Evolutionary conservation across 2,888 invertebrate genomes (phyloP).

Genomic region (Agrochola lota): DNA sequence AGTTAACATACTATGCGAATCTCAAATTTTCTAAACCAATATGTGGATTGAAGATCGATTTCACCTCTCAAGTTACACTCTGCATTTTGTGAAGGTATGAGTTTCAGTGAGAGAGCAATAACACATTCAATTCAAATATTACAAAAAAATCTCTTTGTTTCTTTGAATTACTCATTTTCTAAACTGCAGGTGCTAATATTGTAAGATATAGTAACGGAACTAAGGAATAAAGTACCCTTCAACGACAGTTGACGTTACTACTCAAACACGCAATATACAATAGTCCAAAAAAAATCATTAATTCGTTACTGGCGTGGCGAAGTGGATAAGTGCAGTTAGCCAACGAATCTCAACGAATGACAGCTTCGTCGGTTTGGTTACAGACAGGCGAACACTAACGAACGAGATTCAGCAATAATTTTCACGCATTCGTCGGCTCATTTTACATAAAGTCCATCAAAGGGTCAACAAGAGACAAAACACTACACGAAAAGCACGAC

Average conservation of each 20-base stretch:
- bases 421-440: conserved; percentile 28
- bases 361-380: conserved; percentile 8
- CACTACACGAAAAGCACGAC: conserved; percentile 58
- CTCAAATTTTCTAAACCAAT: conserved; percentile 52
- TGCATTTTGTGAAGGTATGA: conserved; percentile 46
- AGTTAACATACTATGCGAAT: conserved; percentile 62
- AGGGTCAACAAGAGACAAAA: conserved; percentile 51
- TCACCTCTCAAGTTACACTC: conserved; percentile 52
- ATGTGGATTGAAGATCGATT: conserved; percentile 48
- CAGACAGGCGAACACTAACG: conserved; percentile 18
- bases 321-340: conserved; percentile 6
- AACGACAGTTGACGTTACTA: conserved; percentile 24
- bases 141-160: conserved; percentile 39
- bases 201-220: conserved; percentile 51
- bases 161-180: conserved; percentile 36
- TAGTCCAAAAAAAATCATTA: conserved; percentile 12
- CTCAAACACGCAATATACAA: conserved; percentile 7
- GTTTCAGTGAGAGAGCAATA: conserved; percentile 48
- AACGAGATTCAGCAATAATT: conserved; percentile 49
- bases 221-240: conserved; percentile 39
- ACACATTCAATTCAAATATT: conserved; percentile 59
- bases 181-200: conserved; percentile 44
- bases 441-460: conserved; percentile 23
- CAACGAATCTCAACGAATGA: conserved; percentile 35
- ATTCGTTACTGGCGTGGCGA: conserved; percentile 15